phyloP scores from a whole-genome alignment of 2,888 invertebrate genomes.

The Axea sp. region DNA sequence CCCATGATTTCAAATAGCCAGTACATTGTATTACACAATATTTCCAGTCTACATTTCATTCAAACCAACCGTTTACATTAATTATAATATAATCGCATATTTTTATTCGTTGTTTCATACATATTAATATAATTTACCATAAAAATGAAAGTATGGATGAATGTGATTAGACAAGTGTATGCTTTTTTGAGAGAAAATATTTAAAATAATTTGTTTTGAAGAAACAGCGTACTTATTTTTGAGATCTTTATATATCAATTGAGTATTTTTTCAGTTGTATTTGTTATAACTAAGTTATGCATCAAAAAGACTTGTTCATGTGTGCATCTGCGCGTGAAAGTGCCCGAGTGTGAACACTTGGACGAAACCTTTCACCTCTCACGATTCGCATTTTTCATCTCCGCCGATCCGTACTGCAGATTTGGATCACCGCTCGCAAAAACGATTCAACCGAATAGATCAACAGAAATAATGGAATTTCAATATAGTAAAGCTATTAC shows the following conservation, averaged over 20 bases:
- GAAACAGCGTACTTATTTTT: too few species aligned
- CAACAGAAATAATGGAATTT: slow-evolving; percentile 38
- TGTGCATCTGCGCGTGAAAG: slow-evolving; percentile 54
- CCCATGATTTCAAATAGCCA: slow-evolving; percentile 95
- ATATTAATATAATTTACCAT: too few species aligned
- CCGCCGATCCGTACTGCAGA: slow-evolving; percentile 64
- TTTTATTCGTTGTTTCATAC: neutral
- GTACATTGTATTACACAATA: slow-evolving; percentile 95
- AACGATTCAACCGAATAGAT: slow-evolving; percentile 44
- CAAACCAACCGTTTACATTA: slow-evolving; percentile 20
- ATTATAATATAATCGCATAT: slow-evolving; percentile 28
- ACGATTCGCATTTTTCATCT: slow-evolving; percentile 64
- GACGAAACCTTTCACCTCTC: slow-evolving; percentile 65
- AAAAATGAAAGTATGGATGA: too few species aligned
- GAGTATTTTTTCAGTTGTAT: too few species aligned
- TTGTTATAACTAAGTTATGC: slow-evolving; percentile 39
- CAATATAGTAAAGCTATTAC: slow-evolving; percentile 26
- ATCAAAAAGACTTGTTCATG: slow-evolving; percentile 25
- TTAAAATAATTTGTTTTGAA: too few species aligned
- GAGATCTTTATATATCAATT: too few species aligned
- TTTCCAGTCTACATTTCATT: slow-evolving; percentile 84
- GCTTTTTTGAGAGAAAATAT: too few species aligned
- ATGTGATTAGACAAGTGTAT: too few species aligned
- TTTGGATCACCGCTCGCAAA: slow-evolving; percentile 43
- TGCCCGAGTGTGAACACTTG: slow-evolving; percentile 41